Conservation (phyloP, 2,888 invertebrate genomes). For the Heliothis peltigera region DNA sequence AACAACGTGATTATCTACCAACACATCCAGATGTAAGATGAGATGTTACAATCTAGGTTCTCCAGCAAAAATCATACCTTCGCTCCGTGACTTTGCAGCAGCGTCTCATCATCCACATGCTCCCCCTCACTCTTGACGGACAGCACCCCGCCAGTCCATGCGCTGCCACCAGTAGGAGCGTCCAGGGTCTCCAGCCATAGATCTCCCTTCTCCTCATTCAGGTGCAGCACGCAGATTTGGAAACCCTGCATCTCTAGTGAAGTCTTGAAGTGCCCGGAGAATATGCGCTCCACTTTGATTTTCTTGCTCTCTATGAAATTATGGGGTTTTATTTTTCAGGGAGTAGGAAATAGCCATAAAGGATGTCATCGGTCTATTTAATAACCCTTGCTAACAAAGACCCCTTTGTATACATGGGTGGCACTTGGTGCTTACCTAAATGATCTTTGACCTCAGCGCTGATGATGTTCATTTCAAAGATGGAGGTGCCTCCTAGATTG, state of each 20-base stretch:
- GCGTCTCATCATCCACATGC: constrained; percentile 74
- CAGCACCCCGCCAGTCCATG: constrained; percentile 88
- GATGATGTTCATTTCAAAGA: constrained; percentile 93
- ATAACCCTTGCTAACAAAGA: no score
- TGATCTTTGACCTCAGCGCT: constrained; percentile 91
- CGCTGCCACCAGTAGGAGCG: constrained; percentile 88
- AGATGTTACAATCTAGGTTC: no score
- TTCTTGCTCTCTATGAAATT: constrained; percentile 78
- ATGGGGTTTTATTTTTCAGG: no score
- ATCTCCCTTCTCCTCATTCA: constrained; percentile 81
- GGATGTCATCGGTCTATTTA: no score
- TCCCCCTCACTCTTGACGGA: constrained; percentile 74
- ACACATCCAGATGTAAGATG: no score
- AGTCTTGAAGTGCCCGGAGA: constrained; percentile 91
- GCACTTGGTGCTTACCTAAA: constrained; percentile 85
- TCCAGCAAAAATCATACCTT: constrained; percentile 76
- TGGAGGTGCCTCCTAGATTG: constrained; percentile 94
- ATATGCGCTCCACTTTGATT: constrained; percentile 87
- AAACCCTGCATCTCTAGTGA: constrained; percentile 95
- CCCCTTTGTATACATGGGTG: no score
- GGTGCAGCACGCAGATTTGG: constrained; percentile 92
- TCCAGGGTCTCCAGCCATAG: constrained; percentile 90
- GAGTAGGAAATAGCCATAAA: no score
- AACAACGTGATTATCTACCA: no score
- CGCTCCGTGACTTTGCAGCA: constrained; percentile 68